phyloP scores from a whole-genome alignment of 1,140 invertebrate genomes.

The Drosophila repletoides region DNA sequence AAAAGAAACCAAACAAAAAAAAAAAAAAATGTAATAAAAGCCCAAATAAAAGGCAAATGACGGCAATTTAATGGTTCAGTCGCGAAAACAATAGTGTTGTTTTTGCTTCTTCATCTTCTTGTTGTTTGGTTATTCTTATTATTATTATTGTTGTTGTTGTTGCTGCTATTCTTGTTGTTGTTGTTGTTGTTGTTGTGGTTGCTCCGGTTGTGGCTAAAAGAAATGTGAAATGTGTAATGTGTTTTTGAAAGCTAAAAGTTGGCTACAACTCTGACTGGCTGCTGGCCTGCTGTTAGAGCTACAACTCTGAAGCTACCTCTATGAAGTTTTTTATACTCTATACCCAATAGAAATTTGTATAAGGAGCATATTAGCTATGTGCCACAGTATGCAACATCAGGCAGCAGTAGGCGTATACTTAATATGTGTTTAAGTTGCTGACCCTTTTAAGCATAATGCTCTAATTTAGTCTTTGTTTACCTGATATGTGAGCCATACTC shows the following conservation, averaged over 20 bases:
- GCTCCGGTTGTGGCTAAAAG: slow-evolving; percentile 38
- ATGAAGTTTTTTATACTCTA: slow-evolving; percentile 71
- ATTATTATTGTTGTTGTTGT: slow-evolving; percentile 13
- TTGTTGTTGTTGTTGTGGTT: slow-evolving; percentile 14
- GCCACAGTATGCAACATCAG: too few species aligned
- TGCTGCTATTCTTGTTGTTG: slow-evolving; percentile 13
- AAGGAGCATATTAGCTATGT: too few species aligned
- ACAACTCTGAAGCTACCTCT: slow-evolving; percentile 32
- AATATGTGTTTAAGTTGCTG: too few species aligned
- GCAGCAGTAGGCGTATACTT: too few species aligned
- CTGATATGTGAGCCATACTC: too few species aligned
- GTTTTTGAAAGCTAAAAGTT: slow-evolving; percentile 64
- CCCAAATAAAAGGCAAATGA: slow-evolving; percentile 75
- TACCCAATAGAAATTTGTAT: too few species aligned
- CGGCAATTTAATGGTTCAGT: slow-evolving; percentile 76
- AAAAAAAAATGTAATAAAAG: slow-evolving; percentile 62
- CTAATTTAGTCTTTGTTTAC: too few species aligned
- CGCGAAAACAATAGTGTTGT: slow-evolving; percentile 63
- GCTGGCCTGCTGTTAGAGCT: neutral
- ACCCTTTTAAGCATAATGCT: too few species aligned
- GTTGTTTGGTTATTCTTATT: too few species aligned
- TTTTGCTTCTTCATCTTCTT: too few species aligned
- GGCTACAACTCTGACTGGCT: slow-evolving; percentile 3
- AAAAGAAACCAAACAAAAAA: slow-evolving; percentile 17
- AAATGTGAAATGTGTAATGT: slow-evolving; percentile 66